These are phyloP conservation scores for Cheirogaleus major DNA, from an alignment of 2,797 vertebrate genomes.

Conservation along the genomic window DNA sequence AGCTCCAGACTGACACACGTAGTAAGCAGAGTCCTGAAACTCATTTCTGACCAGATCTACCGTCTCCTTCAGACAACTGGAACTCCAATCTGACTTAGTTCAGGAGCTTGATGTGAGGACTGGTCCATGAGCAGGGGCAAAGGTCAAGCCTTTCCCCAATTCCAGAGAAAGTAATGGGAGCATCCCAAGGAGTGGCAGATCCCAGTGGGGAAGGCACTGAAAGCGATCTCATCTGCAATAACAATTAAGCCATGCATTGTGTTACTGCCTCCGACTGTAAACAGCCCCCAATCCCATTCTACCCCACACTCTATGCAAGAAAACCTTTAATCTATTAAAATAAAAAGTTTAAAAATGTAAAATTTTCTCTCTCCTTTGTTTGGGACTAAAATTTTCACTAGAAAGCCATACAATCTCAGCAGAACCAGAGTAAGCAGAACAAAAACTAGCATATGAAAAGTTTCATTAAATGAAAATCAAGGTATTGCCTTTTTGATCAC, in stretches of 20 bases:
- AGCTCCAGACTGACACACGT: not conserved
- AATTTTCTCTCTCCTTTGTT: not conserved
- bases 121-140: not conserved
- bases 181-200: not conserved
- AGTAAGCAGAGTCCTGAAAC: not conserved
- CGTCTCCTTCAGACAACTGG: not conserved
- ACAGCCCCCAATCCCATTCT: not conserved
- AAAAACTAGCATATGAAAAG: not conserved
- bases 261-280: not conserved
- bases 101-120: not conserved
- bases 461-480: not conserved
- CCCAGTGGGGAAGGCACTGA: not conserved
- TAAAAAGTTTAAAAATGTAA: not conserved
- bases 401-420: not conserved
- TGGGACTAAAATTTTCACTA: not conserved
- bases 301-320: not conserved
- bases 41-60: not conserved
- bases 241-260: not conserved
- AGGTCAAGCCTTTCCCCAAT: not conserved
- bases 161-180: not conserved
- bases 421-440: not conserved
- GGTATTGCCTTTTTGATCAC: not conserved
- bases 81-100: not conserved
- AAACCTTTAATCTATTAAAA: not conserved
- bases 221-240: not conserved